Evolutionary conservation across 2,113 vertebrate genomes (phyloP).

Genomic region (Microtus ochrogaster): DNA sequence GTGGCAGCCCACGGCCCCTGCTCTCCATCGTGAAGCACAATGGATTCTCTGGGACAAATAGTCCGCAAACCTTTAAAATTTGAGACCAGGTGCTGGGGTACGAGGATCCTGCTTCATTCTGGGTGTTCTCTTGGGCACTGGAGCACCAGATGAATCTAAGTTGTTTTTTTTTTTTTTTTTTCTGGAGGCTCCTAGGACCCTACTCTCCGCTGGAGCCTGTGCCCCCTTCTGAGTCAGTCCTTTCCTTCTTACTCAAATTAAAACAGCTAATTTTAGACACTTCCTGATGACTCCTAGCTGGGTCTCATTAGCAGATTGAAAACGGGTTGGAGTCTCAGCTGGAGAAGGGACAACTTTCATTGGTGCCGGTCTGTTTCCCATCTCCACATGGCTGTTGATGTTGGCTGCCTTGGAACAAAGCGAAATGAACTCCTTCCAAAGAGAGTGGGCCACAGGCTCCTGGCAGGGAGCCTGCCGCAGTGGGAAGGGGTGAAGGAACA

Average conservation of each 20-base stretch:
- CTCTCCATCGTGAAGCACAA: conserved; percentile 39
- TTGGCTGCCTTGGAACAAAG: conserved; percentile 64
- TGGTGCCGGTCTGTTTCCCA: conserved; percentile 77
- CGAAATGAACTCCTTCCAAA: conserved; percentile 65
- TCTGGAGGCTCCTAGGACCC: neutral
- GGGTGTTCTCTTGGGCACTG: conserved; percentile 8
- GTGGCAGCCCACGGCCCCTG: neutral
- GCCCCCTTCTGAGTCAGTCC: neutral
- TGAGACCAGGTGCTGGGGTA: conserved; percentile 20
- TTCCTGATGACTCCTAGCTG: conserved; percentile 78
- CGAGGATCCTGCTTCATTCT: neutral
- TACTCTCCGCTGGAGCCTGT: neutral
- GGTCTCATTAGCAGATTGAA: conserved; percentile 77
- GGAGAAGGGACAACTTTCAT: conserved; percentile 71
- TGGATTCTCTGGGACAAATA: conserved; percentile 23
- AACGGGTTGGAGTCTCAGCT: conserved; percentile 70
- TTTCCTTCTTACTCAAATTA: conserved; percentile 65
- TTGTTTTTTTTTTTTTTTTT: neutral
- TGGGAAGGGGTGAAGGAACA: conserved; percentile 56
- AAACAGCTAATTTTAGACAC: conserved; percentile 80
- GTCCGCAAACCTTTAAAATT: neutral
- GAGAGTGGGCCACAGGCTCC: conserved; percentile 30
- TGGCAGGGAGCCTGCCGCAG: conserved; percentile 39
- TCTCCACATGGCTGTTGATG: conserved; percentile 69
- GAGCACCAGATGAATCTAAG: neutral